A percentile compares a stretch with the other conserved stretches of the same genome.
Evolutionary conservation across 2,113 vertebrate genomes (phyloP).

Genomic region (Channa maculata): DNA sequence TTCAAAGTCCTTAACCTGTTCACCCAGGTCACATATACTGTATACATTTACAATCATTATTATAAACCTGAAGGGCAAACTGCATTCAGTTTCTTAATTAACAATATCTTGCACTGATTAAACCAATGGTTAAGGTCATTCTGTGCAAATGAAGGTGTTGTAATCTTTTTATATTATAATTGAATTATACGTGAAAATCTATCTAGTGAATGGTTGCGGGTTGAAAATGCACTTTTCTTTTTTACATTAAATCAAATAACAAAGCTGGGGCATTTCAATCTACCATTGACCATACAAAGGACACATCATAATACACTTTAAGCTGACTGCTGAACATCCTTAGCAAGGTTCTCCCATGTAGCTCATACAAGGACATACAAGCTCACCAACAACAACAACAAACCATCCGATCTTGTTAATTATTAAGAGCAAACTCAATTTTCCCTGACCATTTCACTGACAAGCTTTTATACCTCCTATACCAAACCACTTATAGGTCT

Average conservation of each 20-base stretch:
- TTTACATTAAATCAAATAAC: neutral
- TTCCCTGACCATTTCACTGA: slow-evolving; percentile 45
- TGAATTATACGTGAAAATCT: neutral
- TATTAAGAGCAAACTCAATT: slow-evolving; percentile 68
- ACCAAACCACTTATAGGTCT: slow-evolving; percentile 49
- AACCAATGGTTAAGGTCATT: slow-evolving; percentile 22
- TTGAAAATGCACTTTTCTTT: slow-evolving; percentile 7
- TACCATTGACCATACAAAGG: slow-evolving; percentile 2
- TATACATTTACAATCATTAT: slow-evolving; percentile 63
- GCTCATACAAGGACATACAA: slow-evolving; percentile 23
- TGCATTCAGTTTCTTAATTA: slow-evolving; percentile 47
- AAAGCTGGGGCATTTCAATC: slow-evolving; percentile 21
- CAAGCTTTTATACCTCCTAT: slow-evolving; percentile 47
- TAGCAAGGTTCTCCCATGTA: slow-evolving; percentile 28
- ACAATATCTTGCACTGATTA: slow-evolving; percentile 32
- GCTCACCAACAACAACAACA: slow-evolving; percentile 35
- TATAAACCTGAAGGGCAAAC: slow-evolving; percentile 55
- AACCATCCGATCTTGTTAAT: slow-evolving; percentile 64
- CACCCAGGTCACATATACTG: slow-evolving; percentile 37
- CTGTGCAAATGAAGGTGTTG: slow-evolving; percentile 31
- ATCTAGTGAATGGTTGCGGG: slow-evolving; percentile 10
- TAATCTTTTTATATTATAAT: slow-evolving; percentile 11
- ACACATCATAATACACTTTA: slow-evolving; percentile 18
- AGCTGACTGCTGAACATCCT: slow-evolving; percentile 51
- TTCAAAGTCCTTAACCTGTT: slow-evolving; percentile 50